These are phyloP conservation scores for Hydrolagus colliei DNA, from an alignment of 2,797 vertebrate genomes.

Conservation along the genomic window DNA sequence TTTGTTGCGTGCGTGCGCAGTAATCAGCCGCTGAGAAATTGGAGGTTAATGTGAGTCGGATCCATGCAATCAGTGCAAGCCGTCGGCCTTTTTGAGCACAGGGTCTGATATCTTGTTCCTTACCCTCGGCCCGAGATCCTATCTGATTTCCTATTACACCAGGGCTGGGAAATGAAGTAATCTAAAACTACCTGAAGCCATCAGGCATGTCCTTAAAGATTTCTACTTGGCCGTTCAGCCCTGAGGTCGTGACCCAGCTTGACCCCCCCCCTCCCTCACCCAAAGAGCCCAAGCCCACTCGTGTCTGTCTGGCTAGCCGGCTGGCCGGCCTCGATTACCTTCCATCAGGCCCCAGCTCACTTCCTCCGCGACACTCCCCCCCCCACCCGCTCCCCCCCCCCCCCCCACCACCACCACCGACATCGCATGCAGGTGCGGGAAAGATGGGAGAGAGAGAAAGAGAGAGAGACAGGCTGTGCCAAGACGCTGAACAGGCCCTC, in stretches of 20 bases:
- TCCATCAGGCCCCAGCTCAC: constrained; percentile 54
- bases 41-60: constrained; percentile 39
- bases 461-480: neutral
- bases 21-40: constrained; percentile 24
- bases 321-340: constrained; percentile 59
- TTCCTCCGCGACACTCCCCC: constrained; percentile 60
- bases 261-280: too few species aligned
- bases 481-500: constrained; percentile 6
- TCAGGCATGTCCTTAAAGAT: constrained; percentile 43
- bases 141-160: constrained; percentile 51
- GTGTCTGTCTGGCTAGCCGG: too few species aligned
- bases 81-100: neutral
- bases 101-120: constrained; percentile 35
- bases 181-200: constrained; percentile 63
- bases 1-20: constrained; percentile 31
- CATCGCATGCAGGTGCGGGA: constrained; percentile 56
- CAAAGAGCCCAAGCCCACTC: constrained; percentile 57
- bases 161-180: constrained; percentile 46
- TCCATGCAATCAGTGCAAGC: constrained; percentile 35
- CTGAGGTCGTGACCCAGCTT: constrained; percentile 53
- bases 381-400: too few species aligned
- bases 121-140: constrained; percentile 46
- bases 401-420: too few species aligned
- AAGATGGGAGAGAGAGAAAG: too few species aligned
- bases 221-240: constrained; percentile 55